Base-by-base conservation (phyloP, 2,113 vertebrate genomes). In the Mustela lutreola region DNA sequence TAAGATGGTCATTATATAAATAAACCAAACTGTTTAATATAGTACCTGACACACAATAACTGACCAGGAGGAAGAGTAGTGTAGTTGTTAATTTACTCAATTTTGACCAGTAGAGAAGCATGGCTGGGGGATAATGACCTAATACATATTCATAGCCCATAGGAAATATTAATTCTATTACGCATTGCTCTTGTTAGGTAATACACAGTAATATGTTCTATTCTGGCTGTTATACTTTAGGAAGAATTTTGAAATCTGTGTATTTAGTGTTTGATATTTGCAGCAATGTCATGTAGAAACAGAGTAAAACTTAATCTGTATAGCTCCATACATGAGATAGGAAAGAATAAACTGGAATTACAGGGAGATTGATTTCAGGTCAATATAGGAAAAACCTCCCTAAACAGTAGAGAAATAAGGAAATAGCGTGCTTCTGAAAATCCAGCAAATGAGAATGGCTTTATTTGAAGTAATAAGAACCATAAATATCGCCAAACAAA, bases 201-300 rank as follows among this genome's bases (percentile, higher is more conserved):
- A 62, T 9, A 14, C 6, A 15, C 11, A 82, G 19, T 6, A 78
- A 11, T 28, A 1, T 89, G 10, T 24, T 78, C 67, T 60, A 7
- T 58, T 92, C 33, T 62, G 15, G 6, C 19, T 80, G 11, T 62
- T 83, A 58, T 15, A 15, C 45, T 70, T 56, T 56, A 79, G 15
- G 28, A 90, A 65, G 7, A 79, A 73, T 56, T 82, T 78, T 63
- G 15, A 71, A 26, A 90, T 12, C 14, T 79, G 4, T 12, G 3
- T 79, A 95, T 62, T 89, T 87, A 95, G 31, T 89, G 62, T 76
- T 94, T 92, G 7, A 56, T 91, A 75, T 93, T 70, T 94, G 22
- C 58, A n/a, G 4, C 22, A 78, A 60, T 67, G 10, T 33, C n/a
- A 60, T 48, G 31, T 92, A 22, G 19, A 95, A 63, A 93, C 80